These are phyloP conservation scores for Drosophila nigromelanica DNA, from an alignment of 1,140 invertebrate species.

Conservation along the genomic window DNA sequence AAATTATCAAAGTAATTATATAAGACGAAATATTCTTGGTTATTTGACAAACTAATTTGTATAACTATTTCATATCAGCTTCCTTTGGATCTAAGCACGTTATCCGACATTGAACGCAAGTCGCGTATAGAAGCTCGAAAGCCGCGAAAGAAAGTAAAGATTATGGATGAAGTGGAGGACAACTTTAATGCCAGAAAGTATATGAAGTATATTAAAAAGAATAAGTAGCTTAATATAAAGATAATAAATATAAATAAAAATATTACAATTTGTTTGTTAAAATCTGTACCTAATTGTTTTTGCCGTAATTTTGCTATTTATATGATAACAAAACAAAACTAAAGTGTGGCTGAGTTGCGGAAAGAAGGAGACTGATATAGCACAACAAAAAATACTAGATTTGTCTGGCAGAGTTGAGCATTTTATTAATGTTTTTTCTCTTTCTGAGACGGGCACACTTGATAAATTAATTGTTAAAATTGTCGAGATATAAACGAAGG, in stretches of 20 bases:
- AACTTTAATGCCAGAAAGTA: constrained; percentile 91
- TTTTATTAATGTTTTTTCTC: constrained; percentile 4
- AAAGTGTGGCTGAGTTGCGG: neutral
- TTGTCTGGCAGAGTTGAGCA: neutral
- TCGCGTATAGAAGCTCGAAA: constrained; percentile 88
- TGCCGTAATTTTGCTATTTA: neutral
- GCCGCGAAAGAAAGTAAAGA: constrained; percentile 89
- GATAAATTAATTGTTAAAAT: constrained; percentile 29
- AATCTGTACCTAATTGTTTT: neutral
- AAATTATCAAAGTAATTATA: constrained; percentile 90
- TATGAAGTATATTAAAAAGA: constrained; percentile 89
- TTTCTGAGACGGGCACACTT: constrained; percentile 32
- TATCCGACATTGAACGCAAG: constrained; percentile 89
- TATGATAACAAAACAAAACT: neutral
- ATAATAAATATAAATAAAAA: constrained; percentile 35
- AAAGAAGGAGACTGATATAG: neutral
- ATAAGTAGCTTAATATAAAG: constrained; percentile 49
- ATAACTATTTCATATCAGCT: constrained; percentile 85
- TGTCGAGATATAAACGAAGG: constrained; percentile 36
- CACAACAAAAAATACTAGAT: constrained; percentile 15
- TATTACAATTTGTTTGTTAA: constrained; percentile 36
- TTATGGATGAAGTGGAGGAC: constrained; percentile 91
- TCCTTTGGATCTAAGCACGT: constrained; percentile 89
- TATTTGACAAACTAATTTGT: neutral
- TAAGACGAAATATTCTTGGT: constrained; percentile 18